Evolutionary conservation across 2,888 invertebrate genomes (phyloP).

Genomic region (Ctena decussata): DNA sequence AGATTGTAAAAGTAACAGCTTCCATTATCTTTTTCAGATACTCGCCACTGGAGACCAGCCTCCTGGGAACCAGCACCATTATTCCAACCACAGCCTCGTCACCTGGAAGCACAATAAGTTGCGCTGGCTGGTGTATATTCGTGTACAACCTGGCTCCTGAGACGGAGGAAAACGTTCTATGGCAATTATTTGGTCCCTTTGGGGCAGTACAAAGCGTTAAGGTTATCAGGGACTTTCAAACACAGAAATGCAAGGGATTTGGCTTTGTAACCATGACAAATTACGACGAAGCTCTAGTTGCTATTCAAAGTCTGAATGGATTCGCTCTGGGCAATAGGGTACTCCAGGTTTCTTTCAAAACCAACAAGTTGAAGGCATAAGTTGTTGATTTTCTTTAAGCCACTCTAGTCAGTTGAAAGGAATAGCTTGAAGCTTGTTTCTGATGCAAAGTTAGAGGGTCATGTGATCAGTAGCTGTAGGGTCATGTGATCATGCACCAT

Average conservation of each 20-base stretch:
- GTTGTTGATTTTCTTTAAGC: background rate
- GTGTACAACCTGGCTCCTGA: conserved; percentile 97
- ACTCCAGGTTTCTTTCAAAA: conserved; percentile 99
- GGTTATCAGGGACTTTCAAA: conserved; percentile 97
- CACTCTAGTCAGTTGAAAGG: background rate
- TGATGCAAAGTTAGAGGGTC: background rate
- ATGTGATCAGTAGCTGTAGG: background rate
- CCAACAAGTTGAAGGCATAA: conserved; percentile 89
- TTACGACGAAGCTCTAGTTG: conserved; percentile 98
- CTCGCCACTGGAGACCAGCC: conserved; percentile 84
- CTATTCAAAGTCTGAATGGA: conserved; percentile 98
- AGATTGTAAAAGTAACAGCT: no score
- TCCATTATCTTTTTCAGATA: conserved; percentile 70
- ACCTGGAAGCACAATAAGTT: conserved; percentile 77
- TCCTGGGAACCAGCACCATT: conserved; percentile 82
- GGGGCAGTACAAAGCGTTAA: conserved; percentile 99
- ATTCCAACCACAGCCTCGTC: conserved; percentile 80
- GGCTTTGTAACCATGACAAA: conserved; percentile 99
- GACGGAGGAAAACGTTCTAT: conserved; percentile 96
- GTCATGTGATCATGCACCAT: no score
- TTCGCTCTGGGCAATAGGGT: conserved; percentile 98
- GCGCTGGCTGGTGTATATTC: conserved; percentile 95
- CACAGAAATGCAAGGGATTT: conserved; percentile 99
- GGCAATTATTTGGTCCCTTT: conserved; percentile 98
- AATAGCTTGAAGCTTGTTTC: background rate